Percentiles rank a stretch among this genome's conserved stretches.
These are phyloP conservation scores for Ianthella basta DNA, from an alignment of 37 sponge, comb jelly and placozoan species.

Conservation along the genomic window DNA sequence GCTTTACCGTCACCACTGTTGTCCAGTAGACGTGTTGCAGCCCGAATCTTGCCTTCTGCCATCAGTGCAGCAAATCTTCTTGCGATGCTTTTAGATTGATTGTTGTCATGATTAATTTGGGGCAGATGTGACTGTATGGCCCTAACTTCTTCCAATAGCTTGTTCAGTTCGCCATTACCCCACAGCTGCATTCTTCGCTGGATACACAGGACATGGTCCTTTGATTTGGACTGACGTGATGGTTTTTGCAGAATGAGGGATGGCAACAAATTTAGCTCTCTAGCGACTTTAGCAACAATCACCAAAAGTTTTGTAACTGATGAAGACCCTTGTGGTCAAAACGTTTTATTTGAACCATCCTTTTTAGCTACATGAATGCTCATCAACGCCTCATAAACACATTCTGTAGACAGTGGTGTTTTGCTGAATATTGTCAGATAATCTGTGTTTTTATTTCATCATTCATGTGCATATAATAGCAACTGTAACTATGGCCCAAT, in stretches of 20 bases:
- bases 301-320: too few species aligned
- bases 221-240: neutral
- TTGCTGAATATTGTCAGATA: too few species aligned
- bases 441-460: too few species aligned
- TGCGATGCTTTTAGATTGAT: neutral
- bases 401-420: too few species aligned
- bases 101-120: neutral
- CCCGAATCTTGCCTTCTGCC: neutral
- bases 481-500: too few species aligned
- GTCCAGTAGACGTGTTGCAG: conserved; percentile 31
- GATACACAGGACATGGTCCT: neutral
- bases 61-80: conserved; percentile 26
- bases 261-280: too few species aligned
- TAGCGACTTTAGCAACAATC: too few species aligned
- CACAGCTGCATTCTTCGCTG: conserved; percentile 6
- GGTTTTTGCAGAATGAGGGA: conserved; percentile 33
- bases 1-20: neutral
- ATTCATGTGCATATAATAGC: too few species aligned
- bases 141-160: conserved; percentile 7
- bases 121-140: conserved; percentile 25
- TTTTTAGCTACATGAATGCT: too few species aligned
- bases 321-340: too few species aligned
- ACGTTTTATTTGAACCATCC: too few species aligned
- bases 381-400: too few species aligned
- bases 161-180: conserved; percentile 13